phyloP scores from a whole-genome alignment of 2,797 vertebrate species.

The Avahi laniger region DNA sequence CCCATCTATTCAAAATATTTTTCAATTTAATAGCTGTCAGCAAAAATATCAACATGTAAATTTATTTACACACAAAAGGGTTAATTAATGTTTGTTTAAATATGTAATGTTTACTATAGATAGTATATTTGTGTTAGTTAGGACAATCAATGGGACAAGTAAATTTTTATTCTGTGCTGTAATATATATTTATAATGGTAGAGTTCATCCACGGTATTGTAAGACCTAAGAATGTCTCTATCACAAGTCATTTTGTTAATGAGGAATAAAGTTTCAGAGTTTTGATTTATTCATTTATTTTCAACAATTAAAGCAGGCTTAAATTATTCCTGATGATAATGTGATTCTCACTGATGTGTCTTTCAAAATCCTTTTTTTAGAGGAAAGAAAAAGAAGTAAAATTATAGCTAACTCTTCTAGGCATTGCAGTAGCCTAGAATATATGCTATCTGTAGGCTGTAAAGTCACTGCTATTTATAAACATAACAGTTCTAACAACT shows the following conservation, averaged over 20 bases:
- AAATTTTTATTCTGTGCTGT: not conserved
- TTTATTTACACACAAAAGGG: not conserved
- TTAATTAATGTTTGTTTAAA: not conserved
- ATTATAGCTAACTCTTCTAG: not conserved
- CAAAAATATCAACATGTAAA: not conserved
- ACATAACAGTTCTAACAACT: not conserved
- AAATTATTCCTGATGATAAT: not conserved
- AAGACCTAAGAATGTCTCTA: not conserved
- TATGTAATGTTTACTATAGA: not conserved
- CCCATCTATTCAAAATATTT: not conserved
- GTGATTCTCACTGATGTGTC: not conserved
- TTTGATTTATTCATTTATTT: not conserved
- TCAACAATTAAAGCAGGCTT: not conserved
- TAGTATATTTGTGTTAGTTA: not conserved
- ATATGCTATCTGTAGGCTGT: not conserved
- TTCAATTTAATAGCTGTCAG: not conserved
- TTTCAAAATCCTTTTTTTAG: not conserved
- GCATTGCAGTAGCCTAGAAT: not conserved
- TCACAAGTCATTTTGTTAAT: not conserved
- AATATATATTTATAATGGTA: not conserved
- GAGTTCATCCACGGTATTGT: not conserved
- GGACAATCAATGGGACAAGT: not conserved
- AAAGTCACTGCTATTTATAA: constrained; percentile 3
- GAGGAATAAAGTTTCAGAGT: not conserved
- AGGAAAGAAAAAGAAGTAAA: not conserved